These are phyloP conservation scores for Oenanthe melanoleuca DNA, from an alignment of 2,113 vertebrate genomes.

Conservation along the genomic window DNA sequence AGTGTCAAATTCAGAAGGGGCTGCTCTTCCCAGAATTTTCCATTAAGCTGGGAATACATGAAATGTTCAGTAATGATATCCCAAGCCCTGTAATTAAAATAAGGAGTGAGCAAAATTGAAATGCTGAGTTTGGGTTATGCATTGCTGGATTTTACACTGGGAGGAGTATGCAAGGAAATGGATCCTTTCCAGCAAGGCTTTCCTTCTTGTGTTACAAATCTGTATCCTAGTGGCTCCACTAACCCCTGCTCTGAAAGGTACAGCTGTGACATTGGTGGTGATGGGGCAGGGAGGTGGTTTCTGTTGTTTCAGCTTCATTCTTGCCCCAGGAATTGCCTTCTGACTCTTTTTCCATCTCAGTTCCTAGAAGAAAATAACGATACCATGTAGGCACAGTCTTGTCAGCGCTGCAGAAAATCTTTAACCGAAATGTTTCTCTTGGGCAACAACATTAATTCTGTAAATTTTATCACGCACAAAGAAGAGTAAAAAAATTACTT, in stretches of 20 bases:
- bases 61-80: background rate
- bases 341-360: background rate
- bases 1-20: rapidly evolving
- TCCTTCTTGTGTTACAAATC: background rate
- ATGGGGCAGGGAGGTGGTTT: background rate
- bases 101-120: background rate
- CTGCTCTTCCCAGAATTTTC: background rate
- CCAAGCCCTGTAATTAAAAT: background rate
- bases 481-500: background rate
- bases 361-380: background rate
- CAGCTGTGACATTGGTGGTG: background rate
- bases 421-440: background rate
- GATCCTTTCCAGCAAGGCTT: background rate
- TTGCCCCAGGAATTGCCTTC: background rate
- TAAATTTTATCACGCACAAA: background rate
- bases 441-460: background rate
- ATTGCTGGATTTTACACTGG: background rate
- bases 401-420: background rate
- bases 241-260: background rate
- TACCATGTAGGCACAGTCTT: rapidly evolving
- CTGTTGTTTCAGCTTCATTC: background rate
- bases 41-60: background rate
- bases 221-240: background rate
- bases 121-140: background rate
- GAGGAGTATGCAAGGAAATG: background rate